Evolutionary conservation across 2,113 vertebrate species (phyloP), one percentile per base, ranked within the genome.

Genomic region (Phyllostomus discolor): DNA sequence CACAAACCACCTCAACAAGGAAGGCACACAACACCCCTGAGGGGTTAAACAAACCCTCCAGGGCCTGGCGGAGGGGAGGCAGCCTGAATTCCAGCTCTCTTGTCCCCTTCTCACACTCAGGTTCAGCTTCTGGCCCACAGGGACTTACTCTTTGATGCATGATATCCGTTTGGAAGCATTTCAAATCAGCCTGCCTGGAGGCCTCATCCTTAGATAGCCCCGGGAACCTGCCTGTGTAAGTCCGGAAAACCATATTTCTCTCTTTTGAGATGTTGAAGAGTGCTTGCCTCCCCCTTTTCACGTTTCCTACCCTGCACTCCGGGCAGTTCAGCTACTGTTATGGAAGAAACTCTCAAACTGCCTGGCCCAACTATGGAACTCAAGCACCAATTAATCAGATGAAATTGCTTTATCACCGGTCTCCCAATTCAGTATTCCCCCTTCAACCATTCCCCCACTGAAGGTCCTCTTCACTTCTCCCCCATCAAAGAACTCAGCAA

Each of bases 11-110:
- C 96, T 96, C 62, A 0, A 97, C 73, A 91, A 97, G 95, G 97
- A 96, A 97, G 93, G 97, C 93, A 97, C 91, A 97, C 80, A 96
- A 91, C 96, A 95, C 97, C 97, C 97, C 91, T 95, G 97, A 97
- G 97, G 95, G 93, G 95, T 96, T 97, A 97, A 96, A 97, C 66
- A 97, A 98, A 97, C 97, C 87, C 90, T 98, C 93, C 57, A 0
- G 11, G 89, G 79, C 90, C n/a, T 70, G 83, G 41, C 70, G 81
- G 57, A 38, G 33, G 88, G 84, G 64, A 79, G 57, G 67, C 82
- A 73, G 64, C 59, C 72, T 76, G 89, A 93, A 90, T 70, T 91
- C 79, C 72, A 80, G 57, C 20, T 46, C 33, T 82, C 88, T 20
- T 11, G 26, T 52, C 94, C 90, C 73, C 81, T 89, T 87, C 88